Percentiles rank a stretch among this genome's conserved stretches.
phyloP scores from a whole-genome alignment of 2,797 vertebrate genomes.

The Limnodromus scolopaceus region DNA sequence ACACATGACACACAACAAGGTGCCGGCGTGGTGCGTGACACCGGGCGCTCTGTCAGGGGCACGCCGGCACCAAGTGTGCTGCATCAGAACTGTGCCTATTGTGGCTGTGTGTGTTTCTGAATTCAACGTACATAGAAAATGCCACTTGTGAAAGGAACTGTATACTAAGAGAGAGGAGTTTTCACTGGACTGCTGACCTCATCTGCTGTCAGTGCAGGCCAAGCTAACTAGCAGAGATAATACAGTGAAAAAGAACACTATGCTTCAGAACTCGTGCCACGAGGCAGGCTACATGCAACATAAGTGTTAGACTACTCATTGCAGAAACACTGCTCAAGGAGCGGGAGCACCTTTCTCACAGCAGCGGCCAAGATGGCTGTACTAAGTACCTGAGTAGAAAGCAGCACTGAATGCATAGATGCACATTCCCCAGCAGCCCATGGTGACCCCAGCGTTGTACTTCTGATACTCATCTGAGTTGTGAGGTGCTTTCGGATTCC shows the following conservation, averaged over 20 bases:
- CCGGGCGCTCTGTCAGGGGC: rapidly evolving
- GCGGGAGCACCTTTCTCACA: background rate
- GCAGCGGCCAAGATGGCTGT: background rate
- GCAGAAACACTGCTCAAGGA: background rate
- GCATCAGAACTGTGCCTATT: background rate
- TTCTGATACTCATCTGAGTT: constrained; percentile 87
- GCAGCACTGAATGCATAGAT: constrained; percentile 98
- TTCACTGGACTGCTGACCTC: background rate
- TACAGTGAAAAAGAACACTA: background rate
- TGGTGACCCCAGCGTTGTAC: constrained; percentile 94
- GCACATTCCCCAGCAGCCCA: constrained; percentile 99
- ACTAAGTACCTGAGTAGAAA: constrained; percentile 91
- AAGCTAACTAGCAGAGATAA: background rate
- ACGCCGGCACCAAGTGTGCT: rapidly evolving
- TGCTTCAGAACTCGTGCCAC: background rate
- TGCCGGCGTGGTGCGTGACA: background rate
- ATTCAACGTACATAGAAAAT: background rate
- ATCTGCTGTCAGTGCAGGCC: background rate
- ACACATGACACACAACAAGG: rapidly evolving
- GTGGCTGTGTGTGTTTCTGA: background rate
- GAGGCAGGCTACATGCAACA: background rate
- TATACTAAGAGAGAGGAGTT: background rate
- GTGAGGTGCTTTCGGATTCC: constrained; percentile 92
- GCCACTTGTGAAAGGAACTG: background rate
- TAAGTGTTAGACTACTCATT: background rate